Percentiles rank a stretch among this genome's conserved stretches.
phyloP scores from a whole-genome alignment of 2,888 invertebrate species.

The Alloplasta piceator region DNA sequence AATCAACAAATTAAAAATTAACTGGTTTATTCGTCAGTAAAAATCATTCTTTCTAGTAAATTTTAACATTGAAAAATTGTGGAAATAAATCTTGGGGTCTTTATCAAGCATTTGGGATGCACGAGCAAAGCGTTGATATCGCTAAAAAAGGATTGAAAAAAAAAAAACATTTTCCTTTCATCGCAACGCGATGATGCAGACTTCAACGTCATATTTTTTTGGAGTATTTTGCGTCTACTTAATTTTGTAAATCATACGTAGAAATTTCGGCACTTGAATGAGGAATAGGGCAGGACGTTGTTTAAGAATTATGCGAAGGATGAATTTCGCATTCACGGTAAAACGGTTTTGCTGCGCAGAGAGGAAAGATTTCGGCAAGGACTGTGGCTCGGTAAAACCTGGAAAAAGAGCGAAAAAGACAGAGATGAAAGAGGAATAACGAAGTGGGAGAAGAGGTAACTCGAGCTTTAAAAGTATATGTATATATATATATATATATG shows the following conservation, averaged over 20 bases:
- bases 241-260: not conserved
- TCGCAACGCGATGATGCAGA: no score
- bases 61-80: no score
- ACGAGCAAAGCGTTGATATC: no score
- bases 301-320: conserved; percentile 11
- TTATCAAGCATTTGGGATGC: no score
- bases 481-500: conserved; percentile 10
- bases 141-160: no score
- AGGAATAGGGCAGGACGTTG: not conserved
- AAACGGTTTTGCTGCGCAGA: conserved; percentile 23
- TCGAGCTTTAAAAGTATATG: conserved; percentile 38
- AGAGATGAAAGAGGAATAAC: not conserved
- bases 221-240: not conserved
- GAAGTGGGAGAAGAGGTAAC: conserved; percentile 15
- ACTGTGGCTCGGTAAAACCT: conserved; percentile 15
- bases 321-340: conserved; percentile 15
- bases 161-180: no score
- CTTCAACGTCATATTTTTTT: not conserved
- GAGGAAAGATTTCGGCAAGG: not conserved
- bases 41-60: no score
- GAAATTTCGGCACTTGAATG: no score
- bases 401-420: conserved; percentile 2
- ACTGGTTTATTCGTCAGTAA: no score
- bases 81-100: no score
- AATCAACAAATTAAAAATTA: no score